These are phyloP conservation scores for Melierax canorus DNA, from an alignment of 2,113 vertebrate genomes.

Conservation along the genomic window DNA sequence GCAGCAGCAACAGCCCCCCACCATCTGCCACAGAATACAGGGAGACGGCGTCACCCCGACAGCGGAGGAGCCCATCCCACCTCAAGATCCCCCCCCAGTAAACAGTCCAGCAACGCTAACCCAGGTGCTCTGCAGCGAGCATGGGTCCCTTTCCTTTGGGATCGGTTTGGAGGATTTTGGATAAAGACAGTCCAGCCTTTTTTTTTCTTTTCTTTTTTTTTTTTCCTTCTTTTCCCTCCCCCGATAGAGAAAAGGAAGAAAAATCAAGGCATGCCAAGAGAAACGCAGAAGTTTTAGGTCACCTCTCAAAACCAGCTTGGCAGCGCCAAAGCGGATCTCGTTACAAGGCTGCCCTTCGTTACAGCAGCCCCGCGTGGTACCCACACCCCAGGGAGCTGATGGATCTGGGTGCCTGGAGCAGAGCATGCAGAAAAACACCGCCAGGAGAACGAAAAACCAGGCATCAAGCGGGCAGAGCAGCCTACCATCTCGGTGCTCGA, in stretches of 20 bases:
- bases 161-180: not conserved
- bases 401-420: not conserved
- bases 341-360: not conserved
- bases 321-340: not conserved
- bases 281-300: not conserved
- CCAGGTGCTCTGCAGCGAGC: not conserved
- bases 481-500: constrained; percentile 53
- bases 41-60: not conserved
- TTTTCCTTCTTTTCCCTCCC: not conserved
- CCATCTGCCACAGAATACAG: constrained; percentile 69
- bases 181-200: not conserved
- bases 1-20: constrained; percentile 71
- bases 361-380: not conserved
- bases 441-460: not conserved
- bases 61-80: not conserved
- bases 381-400: not conserved
- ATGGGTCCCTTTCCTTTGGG: not conserved
- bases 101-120: not conserved
- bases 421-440: constrained; percentile 13
- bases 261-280: constrained; percentile 37
- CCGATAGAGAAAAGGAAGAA: not conserved
- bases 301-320: not conserved
- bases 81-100: not conserved
- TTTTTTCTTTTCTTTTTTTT: not conserved
- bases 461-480: constrained; percentile 37